Conservation (phyloP, 2,888 invertebrate species). For the Eustalomyia histrio region DNA sequence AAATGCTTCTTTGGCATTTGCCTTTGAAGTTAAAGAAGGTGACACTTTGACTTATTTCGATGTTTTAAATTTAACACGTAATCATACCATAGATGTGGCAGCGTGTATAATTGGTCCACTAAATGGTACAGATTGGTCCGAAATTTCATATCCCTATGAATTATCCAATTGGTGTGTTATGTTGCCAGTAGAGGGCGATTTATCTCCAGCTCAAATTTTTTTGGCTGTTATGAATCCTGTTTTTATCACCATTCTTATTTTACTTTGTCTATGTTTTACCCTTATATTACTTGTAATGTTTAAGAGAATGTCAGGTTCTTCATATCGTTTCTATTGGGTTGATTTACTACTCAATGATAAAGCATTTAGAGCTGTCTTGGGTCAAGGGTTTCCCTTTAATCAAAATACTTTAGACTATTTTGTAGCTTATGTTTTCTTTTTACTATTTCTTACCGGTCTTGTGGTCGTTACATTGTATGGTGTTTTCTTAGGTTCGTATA, state of each 20-base stretch:
- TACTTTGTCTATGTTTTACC: neutral
- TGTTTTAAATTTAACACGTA: slow-evolving; percentile 16
- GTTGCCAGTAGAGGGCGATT: slow-evolving; percentile 42
- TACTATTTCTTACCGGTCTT: slow-evolving; percentile 30
- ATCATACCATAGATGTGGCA: slow-evolving; percentile 41
- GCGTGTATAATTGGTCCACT: slow-evolving; percentile 14
- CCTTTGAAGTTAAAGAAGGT: slow-evolving; percentile 1
- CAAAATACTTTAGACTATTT: slow-evolving; percentile 6
- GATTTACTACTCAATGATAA: too few species aligned
- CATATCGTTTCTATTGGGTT: neutral
- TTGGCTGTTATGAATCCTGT: too few species aligned
- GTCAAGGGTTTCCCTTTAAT: slow-evolving; percentile 31
- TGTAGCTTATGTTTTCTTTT: slow-evolving; percentile 36
- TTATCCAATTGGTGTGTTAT: slow-evolving; percentile 46
- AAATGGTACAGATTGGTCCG: slow-evolving; percentile 19
- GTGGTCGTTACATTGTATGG: slow-evolving; percentile 19
- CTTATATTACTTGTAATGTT: neutral
- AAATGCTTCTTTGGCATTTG: too few species aligned
- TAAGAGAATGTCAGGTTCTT: slow-evolving; percentile 1
- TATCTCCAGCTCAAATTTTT: slow-evolving; percentile 35
- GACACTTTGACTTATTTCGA: neutral
- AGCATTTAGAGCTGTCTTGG: slow-evolving; percentile 50
- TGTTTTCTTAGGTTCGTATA: slow-evolving; percentile 44
- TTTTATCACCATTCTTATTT: neutral
- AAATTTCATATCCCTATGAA: slow-evolving; percentile 49